Evolutionary conservation across 2,113 vertebrate genomes (phyloP).

Genomic region (Mastomys natalensis): DNA sequence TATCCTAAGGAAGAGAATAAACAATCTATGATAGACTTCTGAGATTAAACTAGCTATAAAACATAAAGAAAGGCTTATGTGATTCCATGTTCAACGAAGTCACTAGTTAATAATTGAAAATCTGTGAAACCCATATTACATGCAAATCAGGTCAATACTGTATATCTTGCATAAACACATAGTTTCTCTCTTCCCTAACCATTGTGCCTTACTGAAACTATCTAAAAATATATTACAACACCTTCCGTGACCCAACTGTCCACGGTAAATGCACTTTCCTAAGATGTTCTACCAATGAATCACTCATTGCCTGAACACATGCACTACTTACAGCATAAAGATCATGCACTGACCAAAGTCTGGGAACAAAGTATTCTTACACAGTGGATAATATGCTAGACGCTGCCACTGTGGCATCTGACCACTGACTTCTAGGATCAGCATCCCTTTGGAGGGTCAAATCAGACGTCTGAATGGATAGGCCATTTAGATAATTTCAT

Average conservation of each 20-base stretch:
- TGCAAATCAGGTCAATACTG: neutral
- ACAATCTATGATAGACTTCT: neutral
- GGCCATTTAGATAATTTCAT: neutral
- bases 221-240: neutral
- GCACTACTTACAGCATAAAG: constrained; percentile 40
- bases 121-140: neutral
- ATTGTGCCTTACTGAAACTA: neutral
- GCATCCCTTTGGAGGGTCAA: neutral
- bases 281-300: neutral
- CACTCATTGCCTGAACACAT: neutral
- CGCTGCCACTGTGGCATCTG: neutral
- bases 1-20: neutral
- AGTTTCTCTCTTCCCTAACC: constrained; percentile 41
- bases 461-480: neutral
- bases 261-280: constrained; percentile 1
- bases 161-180: neutral
- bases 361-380: neutral
- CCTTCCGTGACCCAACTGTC: neutral
- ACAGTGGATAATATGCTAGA: neutral
- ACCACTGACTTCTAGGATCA: neutral
- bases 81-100: neutral
- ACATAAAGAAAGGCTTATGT: neutral
- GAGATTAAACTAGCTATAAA: neutral
- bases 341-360: neutral
- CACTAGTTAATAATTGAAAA: neutral